Evolutionary conservation across 2,113 vertebrate species (phyloP), one percentile per base, ranked within the genome.

Genomic region (Ammodytes marinus): DNA sequence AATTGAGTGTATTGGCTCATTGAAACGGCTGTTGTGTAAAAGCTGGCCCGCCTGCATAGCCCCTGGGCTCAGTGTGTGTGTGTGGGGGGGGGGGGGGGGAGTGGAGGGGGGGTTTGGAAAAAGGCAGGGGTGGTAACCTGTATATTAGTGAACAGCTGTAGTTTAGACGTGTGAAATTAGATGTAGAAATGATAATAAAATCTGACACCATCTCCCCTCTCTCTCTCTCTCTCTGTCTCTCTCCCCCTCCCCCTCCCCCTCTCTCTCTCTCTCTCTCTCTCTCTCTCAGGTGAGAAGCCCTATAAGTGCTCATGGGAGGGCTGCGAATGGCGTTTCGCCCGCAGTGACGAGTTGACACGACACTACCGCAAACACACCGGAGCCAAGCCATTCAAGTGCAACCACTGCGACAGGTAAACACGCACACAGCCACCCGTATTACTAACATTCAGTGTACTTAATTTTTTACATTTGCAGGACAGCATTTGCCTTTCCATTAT

Each of bases 321-420:
- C 80, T 98, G 97, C 8, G 97, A 97, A 83, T 98, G 97, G 97
- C 97, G 97, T 92, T 98, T 98, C 93, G 97, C 97, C 94, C 96
- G 97, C 85, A 98, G 97, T 0, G 97, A 98, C 83, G 97, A 98
- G 94, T 95, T 98, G 92, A 98, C 97, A 0, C 95, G 97, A 95
- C 97, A 98, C 95, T 98, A 98, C 95, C 97, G 97, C 95, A 98
- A 98, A 96, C 97, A 98, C 96, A 98, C 97, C 83, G 97, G 97
- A 90, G 97, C 97, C 85, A 97, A 98, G 91, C 97, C 97, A 92
- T 98, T 98, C 94, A 98, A 98, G 94, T 98, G 97, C 95, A 98
- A 97, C 97, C 97, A 98, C 94, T 98, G 97, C 92, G 97, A 98
- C 97, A 98, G 97, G 97, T 98, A 86, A 82, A 80, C 54, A 73